Evolutionary conservation across 2,113 vertebrate species (phyloP).

Genomic region (Aegotheles bennettii): DNA sequence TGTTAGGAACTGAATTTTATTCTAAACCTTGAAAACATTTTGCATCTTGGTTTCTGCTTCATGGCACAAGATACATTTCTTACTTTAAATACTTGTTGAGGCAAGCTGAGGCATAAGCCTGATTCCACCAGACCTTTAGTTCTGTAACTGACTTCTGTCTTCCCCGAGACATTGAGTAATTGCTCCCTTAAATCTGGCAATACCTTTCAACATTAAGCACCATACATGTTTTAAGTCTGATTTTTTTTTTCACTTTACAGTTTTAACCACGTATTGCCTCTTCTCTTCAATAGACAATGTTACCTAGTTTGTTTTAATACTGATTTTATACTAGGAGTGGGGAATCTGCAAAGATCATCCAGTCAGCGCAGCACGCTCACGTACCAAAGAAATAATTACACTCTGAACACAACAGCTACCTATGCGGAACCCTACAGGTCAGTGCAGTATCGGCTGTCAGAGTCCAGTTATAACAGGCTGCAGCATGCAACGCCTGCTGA

Average conservation of each 20-base stretch:
- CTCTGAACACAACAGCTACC: slow-evolving; percentile 81
- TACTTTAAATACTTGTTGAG: neutral
- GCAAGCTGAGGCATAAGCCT: neutral
- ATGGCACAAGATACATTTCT: neutral
- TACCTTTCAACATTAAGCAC: neutral
- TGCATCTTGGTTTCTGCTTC: neutral
- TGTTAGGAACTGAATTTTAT: neutral
- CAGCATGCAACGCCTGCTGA: slow-evolving; percentile 75
- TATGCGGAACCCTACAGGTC: slow-evolving; percentile 88
- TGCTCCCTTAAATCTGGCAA: neutral
- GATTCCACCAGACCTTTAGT: neutral
- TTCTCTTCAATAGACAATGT: neutral
- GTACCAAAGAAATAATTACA: slow-evolving; percentile 93
- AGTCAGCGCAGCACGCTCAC: slow-evolving; percentile 91
- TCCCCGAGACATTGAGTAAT: neutral
- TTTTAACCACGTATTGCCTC: neutral
- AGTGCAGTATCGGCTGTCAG: slow-evolving; percentile 81
- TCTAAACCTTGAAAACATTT: neutral
- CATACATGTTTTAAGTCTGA: fast-evolving
- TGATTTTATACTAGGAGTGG: slow-evolving; percentile 78
- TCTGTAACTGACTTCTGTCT: neutral
- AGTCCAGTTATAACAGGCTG: slow-evolving; percentile 76
- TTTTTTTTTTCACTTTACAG: neutral
- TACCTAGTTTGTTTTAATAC: slow-evolving; percentile 16
- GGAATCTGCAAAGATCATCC: slow-evolving; percentile 89